A percentile compares a stretch with the other conserved stretches of the same genome.
Evolutionary conservation across 2,113 vertebrate genomes (phyloP).

Genomic region (Pedionomus torquatus): DNA sequence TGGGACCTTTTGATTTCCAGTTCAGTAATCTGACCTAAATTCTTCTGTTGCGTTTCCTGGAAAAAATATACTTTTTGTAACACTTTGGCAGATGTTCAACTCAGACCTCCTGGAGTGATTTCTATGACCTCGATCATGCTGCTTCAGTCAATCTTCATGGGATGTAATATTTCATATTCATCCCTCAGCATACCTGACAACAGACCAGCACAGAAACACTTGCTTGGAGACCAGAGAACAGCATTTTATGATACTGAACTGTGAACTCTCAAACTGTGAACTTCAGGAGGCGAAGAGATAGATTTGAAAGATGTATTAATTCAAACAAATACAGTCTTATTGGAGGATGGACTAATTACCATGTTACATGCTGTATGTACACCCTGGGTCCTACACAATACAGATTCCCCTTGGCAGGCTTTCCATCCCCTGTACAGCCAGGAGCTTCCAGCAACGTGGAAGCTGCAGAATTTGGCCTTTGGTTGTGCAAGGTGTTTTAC

Average conservation of each 20-base stretch:
- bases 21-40: constrained; percentile 20
- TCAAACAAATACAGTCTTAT: neutral
- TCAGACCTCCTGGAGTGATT: neutral
- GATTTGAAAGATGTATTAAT: neutral
- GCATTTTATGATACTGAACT: neutral
- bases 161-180: neutral
- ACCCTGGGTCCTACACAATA: neutral
- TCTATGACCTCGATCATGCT: neutral
- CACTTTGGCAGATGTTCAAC: neutral
- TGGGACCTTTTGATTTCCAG: neutral
- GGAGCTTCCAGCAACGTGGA: neutral
- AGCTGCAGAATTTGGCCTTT: neutral
- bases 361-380: rapidly evolving
- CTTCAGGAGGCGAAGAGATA: neutral
- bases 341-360: neutral
- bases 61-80: neutral
- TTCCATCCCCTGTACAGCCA: neutral
- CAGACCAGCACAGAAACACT: neutral
- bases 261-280: neutral
- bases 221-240: neutral
- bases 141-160: neutral
- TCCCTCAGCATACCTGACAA: neutral
- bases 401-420: neutral
- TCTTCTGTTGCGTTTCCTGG: constrained; percentile 12
- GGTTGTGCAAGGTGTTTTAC: neutral